Percentiles rank a stretch among this genome's conserved stretches.
These are phyloP conservation scores for Pristis pectinata DNA, from an alignment of 2,797 vertebrate genomes.

Conservation along the genomic window DNA sequence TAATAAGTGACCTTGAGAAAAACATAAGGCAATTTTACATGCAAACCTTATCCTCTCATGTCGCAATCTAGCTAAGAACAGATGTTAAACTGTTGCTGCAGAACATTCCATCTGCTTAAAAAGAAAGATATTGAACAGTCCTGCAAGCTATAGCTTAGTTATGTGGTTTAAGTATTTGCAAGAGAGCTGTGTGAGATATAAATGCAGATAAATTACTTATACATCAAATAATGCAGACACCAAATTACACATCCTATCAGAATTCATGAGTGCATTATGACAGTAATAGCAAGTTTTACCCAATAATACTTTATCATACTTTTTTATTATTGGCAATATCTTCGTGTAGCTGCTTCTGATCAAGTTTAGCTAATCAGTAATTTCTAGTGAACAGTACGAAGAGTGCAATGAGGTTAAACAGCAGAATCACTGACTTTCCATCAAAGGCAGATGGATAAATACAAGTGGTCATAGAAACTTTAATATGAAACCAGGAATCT, in stretches of 20 bases:
- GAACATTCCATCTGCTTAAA: constrained; percentile 33
- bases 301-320: neutral
- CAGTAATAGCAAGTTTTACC: neutral
- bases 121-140: constrained; percentile 30
- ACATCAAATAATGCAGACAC: neutral
- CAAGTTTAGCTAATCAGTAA: neutral
- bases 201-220: constrained; percentile 14
- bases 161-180: neutral
- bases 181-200: neutral
- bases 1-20: constrained; percentile 31
- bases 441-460: neutral
- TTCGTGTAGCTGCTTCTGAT: neutral
- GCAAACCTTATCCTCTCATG: constrained; percentile 31
- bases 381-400: neutral
- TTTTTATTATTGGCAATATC: constrained; percentile 1
- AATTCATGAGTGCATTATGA: neutral
- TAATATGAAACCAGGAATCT: neutral
- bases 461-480: neutral
- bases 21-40: constrained; percentile 22
- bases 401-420: neutral
- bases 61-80: constrained; percentile 24
- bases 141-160: constrained; percentile 15
- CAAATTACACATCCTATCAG: constrained; percentile 1
- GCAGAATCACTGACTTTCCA: neutral
- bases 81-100: constrained; percentile 34